A percentile compares a stretch with the other conserved stretches of the same genome.
These are phyloP conservation scores for Cephus spinipes DNA, from an alignment of 2,888 invertebrate species.

Conservation along the genomic window DNA sequence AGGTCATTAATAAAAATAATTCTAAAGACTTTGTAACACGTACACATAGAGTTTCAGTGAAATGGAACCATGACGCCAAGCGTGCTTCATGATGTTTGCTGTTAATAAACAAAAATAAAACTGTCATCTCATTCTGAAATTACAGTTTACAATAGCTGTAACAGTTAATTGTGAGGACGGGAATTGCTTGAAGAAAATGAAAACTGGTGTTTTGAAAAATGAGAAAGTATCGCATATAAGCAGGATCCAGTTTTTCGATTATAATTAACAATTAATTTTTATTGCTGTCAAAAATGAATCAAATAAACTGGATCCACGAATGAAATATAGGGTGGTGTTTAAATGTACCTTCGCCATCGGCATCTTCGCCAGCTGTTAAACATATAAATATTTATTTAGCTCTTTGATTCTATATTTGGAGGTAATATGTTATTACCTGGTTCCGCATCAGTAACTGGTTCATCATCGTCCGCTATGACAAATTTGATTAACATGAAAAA, in stretches of 20 bases:
- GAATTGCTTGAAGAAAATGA: not conserved
- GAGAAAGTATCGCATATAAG: not conserved
- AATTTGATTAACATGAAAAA: not conserved
- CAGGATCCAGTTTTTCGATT: not conserved
- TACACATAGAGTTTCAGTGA: not conserved
- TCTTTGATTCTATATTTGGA: not conserved
- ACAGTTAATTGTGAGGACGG: not conserved
- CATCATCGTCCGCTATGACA: constrained; percentile 27
- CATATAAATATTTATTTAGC: constrained; percentile 23
- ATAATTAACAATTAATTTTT: not conserved
- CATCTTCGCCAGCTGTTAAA: constrained; percentile 27
- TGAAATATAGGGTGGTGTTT: constrained; percentile 6
- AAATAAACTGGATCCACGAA: not conserved
- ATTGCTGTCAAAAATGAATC: not conserved
- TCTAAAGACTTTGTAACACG: not conserved
- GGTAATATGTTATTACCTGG: constrained; percentile 24
- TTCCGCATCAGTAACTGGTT: constrained; percentile 20
- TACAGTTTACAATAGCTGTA: not conserved
- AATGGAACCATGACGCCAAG: not conserved
- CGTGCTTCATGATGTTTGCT: not conserved
- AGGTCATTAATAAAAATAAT: not conserved
- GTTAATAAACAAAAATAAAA: not conserved
- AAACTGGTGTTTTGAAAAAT: not conserved
- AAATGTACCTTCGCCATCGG: constrained; percentile 35
- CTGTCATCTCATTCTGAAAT: constrained; percentile 26